Conservation (phyloP, 1,140 invertebrate genomes). For the Portunus trituberculatus region DNA sequence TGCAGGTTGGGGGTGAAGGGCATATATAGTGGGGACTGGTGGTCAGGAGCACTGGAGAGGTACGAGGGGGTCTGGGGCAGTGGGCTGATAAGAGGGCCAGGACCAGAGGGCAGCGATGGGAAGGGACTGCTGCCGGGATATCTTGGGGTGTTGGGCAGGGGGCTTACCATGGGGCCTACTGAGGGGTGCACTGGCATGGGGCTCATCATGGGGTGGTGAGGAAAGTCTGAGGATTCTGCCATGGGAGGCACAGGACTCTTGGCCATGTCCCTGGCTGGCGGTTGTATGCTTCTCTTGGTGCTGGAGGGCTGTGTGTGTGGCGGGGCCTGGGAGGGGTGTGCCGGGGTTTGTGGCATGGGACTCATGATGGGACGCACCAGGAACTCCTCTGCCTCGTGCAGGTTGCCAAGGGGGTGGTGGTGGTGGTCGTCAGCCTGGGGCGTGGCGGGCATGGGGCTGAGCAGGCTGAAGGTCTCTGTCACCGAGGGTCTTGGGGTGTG, state of each 20-base stretch:
- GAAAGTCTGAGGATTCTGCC: conserved; percentile 45
- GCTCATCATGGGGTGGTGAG: conserved; percentile 56
- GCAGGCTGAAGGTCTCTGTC: conserved; percentile 53
- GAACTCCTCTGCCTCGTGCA: conserved; percentile 60
- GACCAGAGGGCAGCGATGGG: conserved; percentile 54
- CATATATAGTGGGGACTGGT: conserved; percentile 63
- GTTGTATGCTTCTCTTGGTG: background rate
- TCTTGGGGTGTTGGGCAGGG: conserved; percentile 63
- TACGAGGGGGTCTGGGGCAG: conserved; percentile 67
- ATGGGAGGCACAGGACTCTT: conserved; percentile 52
- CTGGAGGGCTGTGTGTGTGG: conserved; percentile 24
- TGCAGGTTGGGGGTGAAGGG: conserved; percentile 66
- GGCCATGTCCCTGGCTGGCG: background rate
- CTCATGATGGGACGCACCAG: conserved; percentile 53
- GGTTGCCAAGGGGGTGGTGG: conserved; percentile 9
- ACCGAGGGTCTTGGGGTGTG: conserved; percentile 57
- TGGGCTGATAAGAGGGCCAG: conserved; percentile 62
- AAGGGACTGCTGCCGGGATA: conserved; percentile 53
- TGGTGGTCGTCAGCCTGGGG: conserved; percentile 22
- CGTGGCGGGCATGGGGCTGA: conserved; percentile 54
- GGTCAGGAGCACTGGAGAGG: conserved; percentile 11
- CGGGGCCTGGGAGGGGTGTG: conserved; percentile 54
- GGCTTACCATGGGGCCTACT: conserved; percentile 61
- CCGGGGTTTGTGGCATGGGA: conserved; percentile 69
- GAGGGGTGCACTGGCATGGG: conserved; percentile 70